phyloP scores from a whole-genome alignment of 1,140 invertebrate species.

The Berghia stephanieae region DNA sequence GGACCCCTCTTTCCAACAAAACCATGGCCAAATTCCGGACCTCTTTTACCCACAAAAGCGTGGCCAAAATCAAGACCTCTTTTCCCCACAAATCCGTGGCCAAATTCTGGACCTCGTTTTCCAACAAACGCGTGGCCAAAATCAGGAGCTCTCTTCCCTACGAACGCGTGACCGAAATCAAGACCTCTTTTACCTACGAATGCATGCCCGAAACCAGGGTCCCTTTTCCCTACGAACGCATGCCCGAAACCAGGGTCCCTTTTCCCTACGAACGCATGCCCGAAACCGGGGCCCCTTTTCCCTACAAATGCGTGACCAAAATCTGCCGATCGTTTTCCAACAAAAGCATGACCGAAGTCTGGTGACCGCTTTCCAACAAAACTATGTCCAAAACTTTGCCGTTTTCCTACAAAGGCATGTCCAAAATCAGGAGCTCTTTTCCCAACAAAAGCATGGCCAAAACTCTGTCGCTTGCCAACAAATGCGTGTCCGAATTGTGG shows the following conservation, averaged over 20 bases:
- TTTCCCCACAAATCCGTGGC: constrained; percentile 4
- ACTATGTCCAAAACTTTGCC: neutral
- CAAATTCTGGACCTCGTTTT: neutral
- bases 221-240: neutral
- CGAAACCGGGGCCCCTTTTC: neutral
- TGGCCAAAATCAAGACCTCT: too few relatives aligned
- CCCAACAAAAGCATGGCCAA: constrained; percentile 9
- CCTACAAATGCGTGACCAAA: neutral
- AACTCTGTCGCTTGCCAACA: neutral
- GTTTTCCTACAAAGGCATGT: constrained; percentile 1
- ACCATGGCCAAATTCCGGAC: too few relatives aligned
- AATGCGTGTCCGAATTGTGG: neutral
- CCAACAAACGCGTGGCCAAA: neutral
- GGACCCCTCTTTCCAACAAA: too few relatives aligned
- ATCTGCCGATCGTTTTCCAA: neutral
- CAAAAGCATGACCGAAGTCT: neutral
- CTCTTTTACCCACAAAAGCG: too few relatives aligned
- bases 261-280: neutral
- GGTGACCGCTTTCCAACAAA: neutral
- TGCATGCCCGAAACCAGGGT: neutral
- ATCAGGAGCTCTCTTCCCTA: neutral
- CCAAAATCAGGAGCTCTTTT: neutral
- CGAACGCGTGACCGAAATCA: neutral
- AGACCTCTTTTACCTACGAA: neutral
- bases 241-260: neutral